Base-by-base conservation (phyloP, 2,888 invertebrate species). In the Cylindroiulus punctatus region DNA sequence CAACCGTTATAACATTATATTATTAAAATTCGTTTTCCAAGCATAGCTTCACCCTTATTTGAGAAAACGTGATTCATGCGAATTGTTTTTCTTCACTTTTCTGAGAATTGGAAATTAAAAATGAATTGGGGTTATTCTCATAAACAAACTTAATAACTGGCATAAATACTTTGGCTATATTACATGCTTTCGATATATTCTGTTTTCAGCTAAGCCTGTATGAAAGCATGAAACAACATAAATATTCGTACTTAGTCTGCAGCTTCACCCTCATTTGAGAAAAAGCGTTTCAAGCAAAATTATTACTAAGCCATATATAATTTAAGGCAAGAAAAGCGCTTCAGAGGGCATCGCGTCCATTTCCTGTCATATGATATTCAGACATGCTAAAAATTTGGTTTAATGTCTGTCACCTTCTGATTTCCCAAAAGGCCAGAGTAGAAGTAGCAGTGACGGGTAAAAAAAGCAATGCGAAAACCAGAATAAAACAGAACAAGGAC, bases 321-420 rank as follows among this genome's bases (percentile, higher is more conserved):
- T 76, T 76, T 30, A 76, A 30, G 14, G 30, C 14, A 76, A 30
- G 30, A 76, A 76, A 76, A 30, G 76, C 76, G 14, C 76, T 12
- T 30, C 30, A 14, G 76, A 76, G 76, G 14, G 76, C 30, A 76
- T 30, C 76, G 26, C 76, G 76, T 76, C 76, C 76, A 76, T 76
- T 76, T 76, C 26, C 76, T 76, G 76, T 76, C 76, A 76, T 76
- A 76, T 30, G 12, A 76, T 26, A 76, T 76, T 76, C 76, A 76
- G 76, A 76, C 76, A 30, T 76, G 76, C 30, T 83, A 40, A 83
- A 81, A 83, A 42, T 83, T 83, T 40, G 40, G 40, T 83, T 83
- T 83, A 83, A 83, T 83, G 83, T 83, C 83, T 83, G 83, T 83
- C 83, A 83, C 44, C 83, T 83, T 76, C 0, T 83, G 83, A 83